phyloP scores from a whole-genome alignment of 2,888 invertebrate genomes.

The Cabera pusaria region DNA sequence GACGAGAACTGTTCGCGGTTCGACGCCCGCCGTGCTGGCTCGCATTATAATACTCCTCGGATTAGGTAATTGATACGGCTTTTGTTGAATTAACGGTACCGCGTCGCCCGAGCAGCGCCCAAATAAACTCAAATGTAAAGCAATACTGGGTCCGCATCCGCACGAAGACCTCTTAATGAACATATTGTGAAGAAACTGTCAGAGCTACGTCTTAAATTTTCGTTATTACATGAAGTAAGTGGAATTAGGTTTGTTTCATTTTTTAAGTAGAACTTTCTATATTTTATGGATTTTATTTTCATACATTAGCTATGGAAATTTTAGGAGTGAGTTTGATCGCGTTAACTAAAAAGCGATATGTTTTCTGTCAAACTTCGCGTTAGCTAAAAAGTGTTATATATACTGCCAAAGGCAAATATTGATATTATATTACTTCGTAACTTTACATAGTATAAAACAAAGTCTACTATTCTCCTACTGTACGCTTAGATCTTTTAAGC shows the following conservation, averaged over 20 bases:
- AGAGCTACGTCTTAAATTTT: slow-evolving; percentile 7
- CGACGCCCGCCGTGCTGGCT: slow-evolving; percentile 57
- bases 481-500: too few species aligned
- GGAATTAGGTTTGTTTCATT: not conserved
- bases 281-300: too few species aligned
- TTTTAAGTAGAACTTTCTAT: too few species aligned
- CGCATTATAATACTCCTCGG: slow-evolving; percentile 57
- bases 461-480: too few species aligned
- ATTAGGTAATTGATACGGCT: slow-evolving; percentile 57
- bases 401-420: too few species aligned
- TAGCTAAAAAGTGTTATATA: too few species aligned
- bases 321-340: too few species aligned
- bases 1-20: slow-evolving; percentile 71
- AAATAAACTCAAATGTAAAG: slow-evolving; percentile 20
- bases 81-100: slow-evolving; percentile 32
- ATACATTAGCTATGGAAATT: too few species aligned
- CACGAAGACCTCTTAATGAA: slow-evolving; percentile 14
- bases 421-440: too few species aligned
- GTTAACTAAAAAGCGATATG: too few species aligned
- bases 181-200: slow-evolving; percentile 14
- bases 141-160: slow-evolving; percentile 10
- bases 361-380: too few species aligned
- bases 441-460: too few species aligned
- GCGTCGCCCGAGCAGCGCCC: slow-evolving; percentile 13
- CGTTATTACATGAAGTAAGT: slow-evolving; percentile 8